Conservation (phyloP, 2,888 invertebrate genomes). For the Epinotia brunnichana region DNA sequence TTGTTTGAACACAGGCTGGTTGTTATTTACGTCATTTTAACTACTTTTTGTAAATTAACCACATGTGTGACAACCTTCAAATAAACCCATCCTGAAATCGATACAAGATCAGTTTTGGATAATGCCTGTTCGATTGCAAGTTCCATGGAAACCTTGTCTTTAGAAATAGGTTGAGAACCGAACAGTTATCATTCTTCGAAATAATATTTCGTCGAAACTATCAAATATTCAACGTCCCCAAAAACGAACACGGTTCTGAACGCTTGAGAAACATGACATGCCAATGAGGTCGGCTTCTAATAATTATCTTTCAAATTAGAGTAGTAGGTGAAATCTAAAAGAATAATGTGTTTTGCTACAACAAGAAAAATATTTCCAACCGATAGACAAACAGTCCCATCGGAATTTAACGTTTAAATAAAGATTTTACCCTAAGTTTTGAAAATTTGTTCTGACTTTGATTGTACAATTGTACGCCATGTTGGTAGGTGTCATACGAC, state of each 20-base stretch:
- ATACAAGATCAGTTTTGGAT: neutral
- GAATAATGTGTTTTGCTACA: conserved; percentile 24
- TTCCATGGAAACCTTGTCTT: neutral
- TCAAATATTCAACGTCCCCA: neutral
- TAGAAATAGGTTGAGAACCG: neutral
- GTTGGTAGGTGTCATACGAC: conserved; percentile 58
- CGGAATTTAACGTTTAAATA: conserved; percentile 4
- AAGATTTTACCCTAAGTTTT: conserved; percentile 7
- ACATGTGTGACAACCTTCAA: neutral
- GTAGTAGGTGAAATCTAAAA: conserved; percentile 30
- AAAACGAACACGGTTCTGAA: conserved; percentile 16
- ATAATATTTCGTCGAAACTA: neutral
- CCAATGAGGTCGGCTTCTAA: conserved; percentile 30
- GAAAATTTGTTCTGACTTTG: conserved; percentile 30
- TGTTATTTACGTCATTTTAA: neutral
- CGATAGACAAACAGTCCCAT: conserved; percentile 25
- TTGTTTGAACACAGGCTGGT: neutral
- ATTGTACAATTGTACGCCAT: conserved; percentile 49
- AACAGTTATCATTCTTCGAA: neutral
- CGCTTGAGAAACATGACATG: conserved; percentile 16
- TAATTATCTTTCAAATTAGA: conserved; percentile 31
- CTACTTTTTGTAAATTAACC: neutral
- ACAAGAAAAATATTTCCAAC: conserved; percentile 27
- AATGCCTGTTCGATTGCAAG: neutral
- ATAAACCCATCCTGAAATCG: neutral